Conservation (phyloP, 2,888 invertebrate species). For the Drosophila meridionalis region DNA sequence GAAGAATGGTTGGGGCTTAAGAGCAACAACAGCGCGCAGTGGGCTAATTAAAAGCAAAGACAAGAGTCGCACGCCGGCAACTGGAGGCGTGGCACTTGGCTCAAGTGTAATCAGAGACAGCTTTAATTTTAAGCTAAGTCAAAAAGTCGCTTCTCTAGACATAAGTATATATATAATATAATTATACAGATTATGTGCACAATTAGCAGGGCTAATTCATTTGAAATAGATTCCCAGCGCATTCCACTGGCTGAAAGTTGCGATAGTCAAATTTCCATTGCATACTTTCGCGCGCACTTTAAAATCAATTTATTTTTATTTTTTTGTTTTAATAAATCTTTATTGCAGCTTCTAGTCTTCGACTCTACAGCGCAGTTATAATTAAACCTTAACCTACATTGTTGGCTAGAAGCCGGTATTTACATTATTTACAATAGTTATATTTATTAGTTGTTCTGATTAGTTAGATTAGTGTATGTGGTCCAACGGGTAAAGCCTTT, state of each 20-base stretch:
- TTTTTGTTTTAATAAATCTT: no score
- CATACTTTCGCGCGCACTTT: conserved; percentile 1
- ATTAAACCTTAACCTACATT: no score
- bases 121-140: conserved; percentile 44
- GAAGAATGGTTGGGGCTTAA: background rate
- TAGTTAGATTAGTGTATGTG: no score
- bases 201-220: conserved; percentile 18
- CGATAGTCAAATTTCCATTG: background rate
- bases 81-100: conserved; percentile 46
- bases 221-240: conserved; percentile 5
- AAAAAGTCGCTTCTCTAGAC: background rate
- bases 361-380: no score
- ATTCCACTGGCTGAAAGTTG: background rate
- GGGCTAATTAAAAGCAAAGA: conserved; percentile 78
- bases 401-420: no score
- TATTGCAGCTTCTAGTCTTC: no score
- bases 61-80: conserved; percentile 18
- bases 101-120: conserved; percentile 67
- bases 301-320: background rate
- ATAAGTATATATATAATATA: background rate
- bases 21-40: conserved; percentile 14
- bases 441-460: no score
- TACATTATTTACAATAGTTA: no score
- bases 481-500: no score
- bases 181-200: conserved; percentile 2